A percentile compares a stretch with the other conserved stretches of the same genome.
Evolutionary conservation across 2,888 invertebrate genomes (phyloP).

Genomic region (Neelides folsomi): DNA sequence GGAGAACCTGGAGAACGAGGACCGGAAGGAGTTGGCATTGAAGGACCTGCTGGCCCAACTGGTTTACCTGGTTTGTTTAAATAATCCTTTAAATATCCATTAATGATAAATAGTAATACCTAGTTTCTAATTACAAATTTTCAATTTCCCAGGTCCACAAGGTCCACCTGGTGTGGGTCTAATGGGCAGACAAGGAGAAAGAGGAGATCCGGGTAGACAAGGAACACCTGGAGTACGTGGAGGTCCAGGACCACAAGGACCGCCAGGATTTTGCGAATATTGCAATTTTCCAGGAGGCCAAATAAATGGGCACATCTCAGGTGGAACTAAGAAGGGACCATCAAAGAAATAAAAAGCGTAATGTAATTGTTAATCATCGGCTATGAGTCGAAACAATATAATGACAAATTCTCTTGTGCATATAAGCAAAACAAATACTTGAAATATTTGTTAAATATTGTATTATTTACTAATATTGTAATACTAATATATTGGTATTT

Average conservation of each 20-base stretch:
- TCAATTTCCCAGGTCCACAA: constrained; percentile 44
- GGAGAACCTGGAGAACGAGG: constrained; percentile 63
- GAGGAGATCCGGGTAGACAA: constrained; percentile 60
- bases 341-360: background rate
- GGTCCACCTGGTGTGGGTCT: constrained; percentile 52
- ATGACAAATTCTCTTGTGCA: no score
- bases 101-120: background rate
- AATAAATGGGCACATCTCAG: constrained; percentile 39
- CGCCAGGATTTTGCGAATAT: constrained; percentile 46
- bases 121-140: background rate
- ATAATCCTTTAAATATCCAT: background rate
- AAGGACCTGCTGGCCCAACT: constrained; percentile 57
- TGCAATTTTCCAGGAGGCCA: constrained; percentile 48
- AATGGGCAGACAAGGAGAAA: constrained; percentile 59
- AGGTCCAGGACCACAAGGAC: constrained; percentile 45
- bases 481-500: no score
- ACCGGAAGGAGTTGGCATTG: constrained; percentile 56
- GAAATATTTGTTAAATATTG: no score
- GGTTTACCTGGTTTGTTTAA: constrained; percentile 50
- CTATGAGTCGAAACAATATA: no score
- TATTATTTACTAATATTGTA: no score
- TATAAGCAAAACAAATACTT: no score
- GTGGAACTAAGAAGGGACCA: constrained; percentile 50
- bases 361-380: background rate
- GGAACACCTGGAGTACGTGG: constrained; percentile 46